phyloP scores from a whole-genome alignment of 2,888 invertebrate species.

The Tortrix viridana region DNA sequence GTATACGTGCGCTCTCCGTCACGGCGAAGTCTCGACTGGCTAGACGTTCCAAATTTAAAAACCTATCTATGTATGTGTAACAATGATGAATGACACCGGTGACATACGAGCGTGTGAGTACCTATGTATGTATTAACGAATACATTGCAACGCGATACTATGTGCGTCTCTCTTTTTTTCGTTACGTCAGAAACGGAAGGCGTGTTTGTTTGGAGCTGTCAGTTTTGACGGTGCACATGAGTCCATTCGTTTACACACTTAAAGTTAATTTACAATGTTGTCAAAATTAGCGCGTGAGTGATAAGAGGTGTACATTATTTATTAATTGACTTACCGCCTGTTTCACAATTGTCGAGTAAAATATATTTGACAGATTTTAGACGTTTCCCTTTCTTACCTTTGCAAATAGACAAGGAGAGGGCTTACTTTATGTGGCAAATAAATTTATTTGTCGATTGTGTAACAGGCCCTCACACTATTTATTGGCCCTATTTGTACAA shows the following conservation, averaged over 20 bases:
- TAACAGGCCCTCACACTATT: too few relatives aligned
- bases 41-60: constrained; percentile 17
- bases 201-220: background rate
- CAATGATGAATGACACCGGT: background rate
- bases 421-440: too few relatives aligned
- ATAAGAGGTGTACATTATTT: background rate
- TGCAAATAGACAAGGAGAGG: too few relatives aligned
- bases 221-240: background rate
- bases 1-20: constrained; percentile 1
- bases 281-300: constrained; percentile 10
- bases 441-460: too few relatives aligned
- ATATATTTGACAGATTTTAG: too few relatives aligned
- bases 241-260: constrained; percentile 8
- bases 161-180: background rate
- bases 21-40: background rate
- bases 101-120: constrained; percentile 3
- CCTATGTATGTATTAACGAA: constrained; percentile 4
- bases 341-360: too few relatives aligned
- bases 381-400: too few relatives aligned
- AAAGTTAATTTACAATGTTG: constrained; percentile 6
- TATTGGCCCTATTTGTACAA: too few relatives aligned
- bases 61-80: background rate
- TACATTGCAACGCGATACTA: constrained; percentile 5
- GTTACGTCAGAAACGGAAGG: background rate
- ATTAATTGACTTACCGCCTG: too few relatives aligned